phyloP scores from a whole-genome alignment of 2,797 vertebrate species.

The Myotis pilosus region DNA sequence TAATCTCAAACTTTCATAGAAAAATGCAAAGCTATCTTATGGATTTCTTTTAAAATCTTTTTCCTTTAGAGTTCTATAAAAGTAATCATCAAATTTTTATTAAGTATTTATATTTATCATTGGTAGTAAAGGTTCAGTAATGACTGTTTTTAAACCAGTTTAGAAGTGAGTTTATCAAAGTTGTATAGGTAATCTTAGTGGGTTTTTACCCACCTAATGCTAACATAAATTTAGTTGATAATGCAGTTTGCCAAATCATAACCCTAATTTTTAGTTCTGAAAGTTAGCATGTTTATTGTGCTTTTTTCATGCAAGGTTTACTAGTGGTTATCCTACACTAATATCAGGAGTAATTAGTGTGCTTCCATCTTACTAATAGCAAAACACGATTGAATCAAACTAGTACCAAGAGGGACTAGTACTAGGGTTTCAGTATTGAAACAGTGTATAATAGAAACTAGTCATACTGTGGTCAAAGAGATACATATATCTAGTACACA shows the following conservation, averaged over 20 bases:
- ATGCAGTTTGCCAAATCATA: not conserved
- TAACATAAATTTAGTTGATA: not conserved
- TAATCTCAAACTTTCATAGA: conserved; percentile 5
- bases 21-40: not conserved
- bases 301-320: not conserved
- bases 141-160: not conserved
- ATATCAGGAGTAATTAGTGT: not conserved
- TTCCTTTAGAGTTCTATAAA: conserved; percentile 33
- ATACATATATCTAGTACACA: not conserved
- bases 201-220: not conserved
- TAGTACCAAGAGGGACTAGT: not conserved
- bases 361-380: not conserved
- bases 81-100: conserved; percentile 20
- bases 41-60: not conserved
- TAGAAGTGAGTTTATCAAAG: not conserved
- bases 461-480: not conserved
- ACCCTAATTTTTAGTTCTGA: conserved; percentile 12
- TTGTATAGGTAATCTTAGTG: not conserved
- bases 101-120: not conserved
- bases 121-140: not conserved
- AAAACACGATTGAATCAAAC: not conserved
- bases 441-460: not conserved
- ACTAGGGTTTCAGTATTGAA: not conserved
- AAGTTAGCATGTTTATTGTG: not conserved
- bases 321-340: not conserved